Percentiles rank a stretch among this genome's conserved stretches.
Evolutionary conservation across 64 coral and sea anemone species (phyloP).

Genomic region (Montipora cactus): DNA sequence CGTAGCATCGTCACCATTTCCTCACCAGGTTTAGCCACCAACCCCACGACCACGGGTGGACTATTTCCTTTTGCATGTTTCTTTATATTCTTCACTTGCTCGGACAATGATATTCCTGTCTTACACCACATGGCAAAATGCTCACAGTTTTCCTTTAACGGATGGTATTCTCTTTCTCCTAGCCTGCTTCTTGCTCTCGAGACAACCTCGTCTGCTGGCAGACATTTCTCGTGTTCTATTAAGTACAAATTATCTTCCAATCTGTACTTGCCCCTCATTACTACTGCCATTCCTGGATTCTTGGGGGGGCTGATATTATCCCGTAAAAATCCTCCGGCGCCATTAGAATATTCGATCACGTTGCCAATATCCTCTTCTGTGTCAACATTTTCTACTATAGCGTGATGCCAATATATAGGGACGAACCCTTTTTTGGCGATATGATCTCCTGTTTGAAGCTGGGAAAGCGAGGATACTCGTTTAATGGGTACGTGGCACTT

Average conservation of each 20-base stretch:
- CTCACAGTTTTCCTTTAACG: conserved; percentile 67
- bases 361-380: not conserved
- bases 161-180: conserved; percentile 43
- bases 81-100: conserved; percentile 42
- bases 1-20: not conserved
- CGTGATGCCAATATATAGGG: conserved; percentile 27
- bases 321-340: not conserved
- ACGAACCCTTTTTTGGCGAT: conserved; percentile 22
- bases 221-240: conserved; percentile 36
- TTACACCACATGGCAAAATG: conserved; percentile 78
- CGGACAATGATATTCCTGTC: conserved; percentile 32
- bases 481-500: conserved; percentile 5
- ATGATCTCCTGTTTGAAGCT: conserved; percentile 29
- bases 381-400: conserved; percentile 58
- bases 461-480: not conserved
- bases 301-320: not conserved
- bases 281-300: no score
- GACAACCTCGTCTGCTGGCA: conserved; percentile 12
- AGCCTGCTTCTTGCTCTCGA: conserved; percentile 31
- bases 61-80: not conserved
- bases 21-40: not conserved
- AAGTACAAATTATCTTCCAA: conserved; percentile 24
- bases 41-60: no score
- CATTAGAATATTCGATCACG: conserved; percentile 68
- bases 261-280: not conserved